Conservation (phyloP, 2,113 vertebrate species). For the Dissostichus mawsoni region DNA sequence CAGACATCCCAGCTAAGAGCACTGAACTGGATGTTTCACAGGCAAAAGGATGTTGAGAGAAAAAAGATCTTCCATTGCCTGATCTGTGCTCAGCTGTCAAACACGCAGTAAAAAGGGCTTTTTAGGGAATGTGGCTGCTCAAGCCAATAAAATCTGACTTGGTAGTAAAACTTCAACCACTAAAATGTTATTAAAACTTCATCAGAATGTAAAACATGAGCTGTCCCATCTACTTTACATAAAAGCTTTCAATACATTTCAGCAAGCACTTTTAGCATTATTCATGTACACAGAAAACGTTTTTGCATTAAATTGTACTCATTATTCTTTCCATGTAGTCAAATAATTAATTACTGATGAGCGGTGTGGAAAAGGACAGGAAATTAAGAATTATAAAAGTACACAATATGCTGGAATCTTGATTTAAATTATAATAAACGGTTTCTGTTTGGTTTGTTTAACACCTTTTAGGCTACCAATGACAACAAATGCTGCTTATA, state of each 20-base stretch:
- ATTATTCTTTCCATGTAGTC: conserved; percentile 26
- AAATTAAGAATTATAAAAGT: conserved; percentile 1
- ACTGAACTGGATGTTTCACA: conserved; percentile 46
- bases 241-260: conserved; percentile 29
- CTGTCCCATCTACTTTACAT: conserved; percentile 16
- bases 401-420: background rate
- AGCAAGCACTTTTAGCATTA: conserved; percentile 10
- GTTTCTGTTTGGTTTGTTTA: background rate
- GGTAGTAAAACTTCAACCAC: background rate
- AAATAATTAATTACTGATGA: conserved; percentile 13
- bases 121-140: conserved; percentile 11
- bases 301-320: conserved; percentile 28
- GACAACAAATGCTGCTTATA: background rate
- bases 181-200: conserved; percentile 22
- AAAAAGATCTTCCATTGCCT: conserved; percentile 20
- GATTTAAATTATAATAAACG: background rate
- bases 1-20: conserved; percentile 42
- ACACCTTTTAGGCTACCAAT: background rate
- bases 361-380: background rate
- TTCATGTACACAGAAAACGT: conserved; percentile 13
- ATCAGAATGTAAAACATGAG: conserved; percentile 14
- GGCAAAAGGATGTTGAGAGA: conserved; percentile 22
- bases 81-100: conserved; percentile 31
- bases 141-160: conserved; percentile 17
- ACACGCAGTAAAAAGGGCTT: conserved; percentile 6